A percentile compares a stretch with the other conserved stretches of the same genome.
phyloP scores from a whole-genome alignment of 2,888 invertebrate genomes.

The Brenthis daphne region DNA sequence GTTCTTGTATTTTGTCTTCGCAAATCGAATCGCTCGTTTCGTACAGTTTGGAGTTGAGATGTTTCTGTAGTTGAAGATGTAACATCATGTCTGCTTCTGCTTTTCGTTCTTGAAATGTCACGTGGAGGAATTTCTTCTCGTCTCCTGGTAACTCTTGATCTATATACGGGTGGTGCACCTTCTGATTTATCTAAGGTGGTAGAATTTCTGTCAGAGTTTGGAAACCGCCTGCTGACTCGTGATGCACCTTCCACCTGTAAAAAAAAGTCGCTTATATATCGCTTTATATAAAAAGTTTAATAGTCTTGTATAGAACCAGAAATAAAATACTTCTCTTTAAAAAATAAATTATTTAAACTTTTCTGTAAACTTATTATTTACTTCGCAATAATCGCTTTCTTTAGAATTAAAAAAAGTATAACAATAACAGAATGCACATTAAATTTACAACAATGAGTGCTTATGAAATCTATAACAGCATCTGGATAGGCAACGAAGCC shows the following conservation, averaged over 20 bases:
- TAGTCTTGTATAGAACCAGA: background rate
- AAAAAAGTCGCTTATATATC: constrained; percentile 3
- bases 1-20: constrained; percentile 65
- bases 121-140: constrained; percentile 56
- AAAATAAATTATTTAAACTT: background rate
- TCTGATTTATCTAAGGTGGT: constrained; percentile 52
- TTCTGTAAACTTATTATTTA: background rate
- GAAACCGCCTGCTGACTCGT: constrained; percentile 61
- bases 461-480: constrained; percentile 48
- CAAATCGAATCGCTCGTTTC: constrained; percentile 68
- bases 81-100: constrained; percentile 53
- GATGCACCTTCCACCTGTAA: constrained; percentile 67
- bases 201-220: constrained; percentile 52
- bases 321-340: background rate
- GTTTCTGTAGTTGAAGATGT: constrained; percentile 48
- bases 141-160: constrained; percentile 59
- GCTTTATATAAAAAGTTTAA: background rate
- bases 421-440: constrained; percentile 1
- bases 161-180: constrained; percentile 54
- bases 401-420: background rate
- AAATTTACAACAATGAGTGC: constrained; percentile 44
- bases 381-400: background rate
- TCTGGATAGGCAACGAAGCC: constrained; percentile 43
- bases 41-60: constrained; percentile 48
- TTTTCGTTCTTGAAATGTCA: constrained; percentile 54